Conservation (phyloP, 2,113 vertebrate genomes). For the Tamias sibiricus region DNA sequence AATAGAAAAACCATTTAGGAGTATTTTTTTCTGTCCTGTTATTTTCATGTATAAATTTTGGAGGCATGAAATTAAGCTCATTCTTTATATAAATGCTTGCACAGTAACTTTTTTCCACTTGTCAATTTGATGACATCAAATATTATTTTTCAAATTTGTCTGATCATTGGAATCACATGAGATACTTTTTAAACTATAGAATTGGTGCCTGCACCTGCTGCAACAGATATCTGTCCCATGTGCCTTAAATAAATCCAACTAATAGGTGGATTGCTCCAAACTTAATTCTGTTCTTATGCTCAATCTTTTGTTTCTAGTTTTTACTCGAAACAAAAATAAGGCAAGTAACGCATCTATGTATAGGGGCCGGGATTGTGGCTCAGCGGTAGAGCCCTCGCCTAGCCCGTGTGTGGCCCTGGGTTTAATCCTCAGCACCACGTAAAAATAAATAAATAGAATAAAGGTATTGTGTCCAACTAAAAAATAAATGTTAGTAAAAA, state of each 20-base stretch:
- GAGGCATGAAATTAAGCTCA: background rate
- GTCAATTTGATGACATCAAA: background rate
- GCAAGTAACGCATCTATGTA: no score
- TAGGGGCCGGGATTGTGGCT: no score
- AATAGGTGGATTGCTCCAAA: background rate
- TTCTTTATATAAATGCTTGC: background rate
- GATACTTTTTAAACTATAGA: background rate
- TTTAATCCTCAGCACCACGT: no score
- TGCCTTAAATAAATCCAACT: background rate
- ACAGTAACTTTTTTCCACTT: background rate
- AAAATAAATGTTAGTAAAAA: no score
- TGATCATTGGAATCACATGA: background rate
- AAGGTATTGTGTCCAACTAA: no score
- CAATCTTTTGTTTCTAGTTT: background rate
- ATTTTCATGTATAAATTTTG: background rate
- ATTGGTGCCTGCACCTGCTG: accelerated
- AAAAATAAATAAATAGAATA: no score
- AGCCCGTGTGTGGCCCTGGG: no score
- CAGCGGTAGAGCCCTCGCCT: no score
- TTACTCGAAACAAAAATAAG: background rate
- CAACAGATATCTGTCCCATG: no score
- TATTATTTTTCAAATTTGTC: background rate
- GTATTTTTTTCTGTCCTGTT: background rate
- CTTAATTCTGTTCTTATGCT: background rate
- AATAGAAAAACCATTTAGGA: background rate